Conservation (phyloP, 2,888 invertebrate species). For the Caenorhabditis sp. region DNA sequence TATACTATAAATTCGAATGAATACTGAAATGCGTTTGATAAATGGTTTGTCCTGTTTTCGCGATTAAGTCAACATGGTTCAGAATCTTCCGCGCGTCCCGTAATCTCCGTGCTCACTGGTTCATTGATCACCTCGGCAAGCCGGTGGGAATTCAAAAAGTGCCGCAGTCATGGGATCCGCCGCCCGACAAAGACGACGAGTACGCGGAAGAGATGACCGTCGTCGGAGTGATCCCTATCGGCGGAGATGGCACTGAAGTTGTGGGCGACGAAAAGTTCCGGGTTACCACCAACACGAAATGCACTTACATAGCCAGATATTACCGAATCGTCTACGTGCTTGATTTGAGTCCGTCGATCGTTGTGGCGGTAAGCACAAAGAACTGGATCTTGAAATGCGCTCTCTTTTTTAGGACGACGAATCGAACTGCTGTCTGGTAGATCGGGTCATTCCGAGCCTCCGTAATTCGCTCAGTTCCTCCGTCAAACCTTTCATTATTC, state of each 20-base stretch:
- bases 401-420: constrained; percentile 79
- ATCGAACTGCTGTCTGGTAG: constrained; percentile 79
- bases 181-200: constrained; percentile 13
- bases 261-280: constrained; percentile 58
- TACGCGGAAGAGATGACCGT: constrained; percentile 62
- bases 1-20: too few relatives aligned
- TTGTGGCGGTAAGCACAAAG: constrained; percentile 85
- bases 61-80: background rate
- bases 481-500: constrained; percentile 83
- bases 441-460: constrained; percentile 79
- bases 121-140: constrained; percentile 82
- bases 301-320: constrained; percentile 85
- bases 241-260: constrained; percentile 46
- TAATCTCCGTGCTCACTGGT: constrained; percentile 86
- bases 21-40: constrained; percentile 75
- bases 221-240: constrained; percentile 62
- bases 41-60: too few relatives aligned
- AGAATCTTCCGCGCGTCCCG: constrained; percentile 84
- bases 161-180: background rate
- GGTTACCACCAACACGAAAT: constrained; percentile 63
- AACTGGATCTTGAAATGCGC: background rate
- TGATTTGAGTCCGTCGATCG: constrained; percentile 87
- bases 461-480: constrained; percentile 79
- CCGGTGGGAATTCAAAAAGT: constrained; percentile 49
- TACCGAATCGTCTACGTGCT: constrained; percentile 87